Conservation (phyloP, 2,888 invertebrate species). For the Selenia dentaria region DNA sequence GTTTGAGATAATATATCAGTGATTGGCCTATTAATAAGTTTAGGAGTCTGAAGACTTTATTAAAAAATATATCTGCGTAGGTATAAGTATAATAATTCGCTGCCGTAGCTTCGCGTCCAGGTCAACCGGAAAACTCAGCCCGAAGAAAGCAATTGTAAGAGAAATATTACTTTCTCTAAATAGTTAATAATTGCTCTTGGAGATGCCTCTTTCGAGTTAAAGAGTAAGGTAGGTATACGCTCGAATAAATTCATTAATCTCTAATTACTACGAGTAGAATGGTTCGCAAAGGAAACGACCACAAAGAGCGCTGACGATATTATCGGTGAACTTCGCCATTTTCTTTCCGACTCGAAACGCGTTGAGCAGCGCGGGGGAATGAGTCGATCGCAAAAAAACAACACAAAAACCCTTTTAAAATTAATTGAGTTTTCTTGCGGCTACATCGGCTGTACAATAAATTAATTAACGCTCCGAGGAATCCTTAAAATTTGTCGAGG, state of each 20-base stretch:
- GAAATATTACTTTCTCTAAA: slow-evolving; percentile 21
- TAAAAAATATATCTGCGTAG: slow-evolving; percentile 1
- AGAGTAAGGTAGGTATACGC: slow-evolving; percentile 30
- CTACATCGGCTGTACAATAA: slow-evolving; percentile 81
- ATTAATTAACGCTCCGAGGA: slow-evolving; percentile 83
- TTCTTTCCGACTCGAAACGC: slow-evolving; percentile 59
- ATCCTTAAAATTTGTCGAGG: slow-evolving; percentile 82
- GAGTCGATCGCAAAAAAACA: slow-evolving; percentile 73
- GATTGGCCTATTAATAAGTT: slow-evolving; percentile 16
- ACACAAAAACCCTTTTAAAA: slow-evolving; percentile 85
- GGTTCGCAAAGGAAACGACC: slow-evolving; percentile 61
- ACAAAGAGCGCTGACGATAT: slow-evolving; percentile 64
- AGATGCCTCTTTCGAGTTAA: slow-evolving; percentile 10
- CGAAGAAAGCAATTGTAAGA: neutral
- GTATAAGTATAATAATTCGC: too few relatives aligned
- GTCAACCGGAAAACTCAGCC: slow-evolving; percentile 4
- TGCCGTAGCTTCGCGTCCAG: slow-evolving; percentile 1
- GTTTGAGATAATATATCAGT: slow-evolving; percentile 12
- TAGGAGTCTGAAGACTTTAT: slow-evolving; percentile 4
- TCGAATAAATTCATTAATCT: slow-evolving; percentile 69
- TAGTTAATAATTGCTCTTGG: slow-evolving; percentile 26
- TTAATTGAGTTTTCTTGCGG: slow-evolving; percentile 85
- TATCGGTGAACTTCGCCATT: slow-evolving; percentile 66
- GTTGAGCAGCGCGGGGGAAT: slow-evolving; percentile 28
- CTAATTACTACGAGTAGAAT: slow-evolving; percentile 70